Conservation (phyloP, 2,888 invertebrate species). For the Erebia palarica region DNA sequence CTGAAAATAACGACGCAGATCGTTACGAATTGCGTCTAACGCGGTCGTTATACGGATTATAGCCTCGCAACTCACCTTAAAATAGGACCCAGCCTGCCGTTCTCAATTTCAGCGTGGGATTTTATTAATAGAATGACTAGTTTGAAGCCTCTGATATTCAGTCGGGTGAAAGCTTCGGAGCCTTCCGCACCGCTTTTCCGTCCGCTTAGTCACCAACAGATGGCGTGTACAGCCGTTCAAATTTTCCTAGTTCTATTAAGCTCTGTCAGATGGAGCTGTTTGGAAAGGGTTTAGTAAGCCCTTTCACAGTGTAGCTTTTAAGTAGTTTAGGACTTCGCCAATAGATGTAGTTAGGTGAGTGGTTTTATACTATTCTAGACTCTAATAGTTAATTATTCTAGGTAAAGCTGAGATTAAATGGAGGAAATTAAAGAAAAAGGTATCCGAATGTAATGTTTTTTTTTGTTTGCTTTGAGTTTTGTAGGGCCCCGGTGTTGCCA, state of each 20-base stretch:
- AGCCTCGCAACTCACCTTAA: slow-evolving; percentile 52
- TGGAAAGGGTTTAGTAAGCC: slow-evolving; percentile 33
- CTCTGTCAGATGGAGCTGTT: slow-evolving; percentile 63
- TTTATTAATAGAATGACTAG: slow-evolving; percentile 52
- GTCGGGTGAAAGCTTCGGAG: slow-evolving; percentile 62
- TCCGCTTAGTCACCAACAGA: slow-evolving; percentile 47
- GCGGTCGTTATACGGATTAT: slow-evolving; percentile 44
- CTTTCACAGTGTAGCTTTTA: slow-evolving; percentile 39
- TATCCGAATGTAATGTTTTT: too few relatives aligned
- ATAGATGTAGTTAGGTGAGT: slow-evolving; percentile 58
- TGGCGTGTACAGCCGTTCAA: slow-evolving; percentile 55
- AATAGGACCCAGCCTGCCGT: slow-evolving; percentile 52
- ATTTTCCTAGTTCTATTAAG: slow-evolving; percentile 47
- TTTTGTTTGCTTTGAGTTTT: too few relatives aligned
- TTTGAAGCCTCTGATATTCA: slow-evolving; percentile 59
- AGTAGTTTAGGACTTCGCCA: slow-evolving; percentile 37
- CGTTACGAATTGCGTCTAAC: slow-evolving; percentile 54
- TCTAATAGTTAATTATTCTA: too few relatives aligned
- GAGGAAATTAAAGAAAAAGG: too few relatives aligned
- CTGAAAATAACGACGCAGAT: slow-evolving; percentile 58
- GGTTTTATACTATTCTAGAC: slow-evolving; percentile 5
- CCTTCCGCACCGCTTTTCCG: slow-evolving; percentile 57
- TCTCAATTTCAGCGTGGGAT: slow-evolving; percentile 54
- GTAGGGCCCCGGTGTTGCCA: too few relatives aligned
- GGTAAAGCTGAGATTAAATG: too few relatives aligned